Conservation (phyloP, 2,113 vertebrate species). For the Corythornis madagascariensis region DNA sequence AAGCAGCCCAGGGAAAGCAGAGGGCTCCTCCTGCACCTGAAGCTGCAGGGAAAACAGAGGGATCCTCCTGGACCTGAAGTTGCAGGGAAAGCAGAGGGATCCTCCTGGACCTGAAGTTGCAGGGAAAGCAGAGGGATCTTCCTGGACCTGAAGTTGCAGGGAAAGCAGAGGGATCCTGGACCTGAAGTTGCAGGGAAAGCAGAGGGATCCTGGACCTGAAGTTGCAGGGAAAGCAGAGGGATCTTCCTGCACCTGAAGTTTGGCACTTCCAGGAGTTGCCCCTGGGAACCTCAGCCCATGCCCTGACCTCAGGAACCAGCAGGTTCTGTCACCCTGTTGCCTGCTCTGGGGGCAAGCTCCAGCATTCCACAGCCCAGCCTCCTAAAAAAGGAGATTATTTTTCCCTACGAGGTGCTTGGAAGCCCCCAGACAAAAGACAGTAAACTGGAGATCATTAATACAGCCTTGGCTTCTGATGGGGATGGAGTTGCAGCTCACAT, state of each 20-base stretch:
- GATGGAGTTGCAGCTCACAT: not conserved
- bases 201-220: too few species aligned
- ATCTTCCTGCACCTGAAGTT: not conserved
- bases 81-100: too few species aligned
- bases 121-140: too few species aligned
- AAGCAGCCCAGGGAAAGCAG: not conserved
- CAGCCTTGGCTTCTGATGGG: not conserved
- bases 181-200: not conserved
- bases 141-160: too few species aligned
- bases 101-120: not conserved
- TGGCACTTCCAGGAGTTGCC: not conserved
- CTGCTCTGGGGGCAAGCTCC: not conserved
- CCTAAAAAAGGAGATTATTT: not conserved
- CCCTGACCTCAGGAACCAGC: too few species aligned
- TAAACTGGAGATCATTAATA: not conserved
- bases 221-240: too few species aligned
- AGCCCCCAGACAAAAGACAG: not conserved
- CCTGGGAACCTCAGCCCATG: too few species aligned
- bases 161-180: not conserved
- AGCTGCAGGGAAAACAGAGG: not conserved
- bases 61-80: too few species aligned
- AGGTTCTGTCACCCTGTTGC: not conserved
- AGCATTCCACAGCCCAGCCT: not conserved
- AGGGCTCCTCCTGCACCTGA: not conserved
- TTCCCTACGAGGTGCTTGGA: not conserved